Evolutionary conservation across 2,797 vertebrate genomes (phyloP).

Genomic region (Tokudaia muenninki): DNA sequence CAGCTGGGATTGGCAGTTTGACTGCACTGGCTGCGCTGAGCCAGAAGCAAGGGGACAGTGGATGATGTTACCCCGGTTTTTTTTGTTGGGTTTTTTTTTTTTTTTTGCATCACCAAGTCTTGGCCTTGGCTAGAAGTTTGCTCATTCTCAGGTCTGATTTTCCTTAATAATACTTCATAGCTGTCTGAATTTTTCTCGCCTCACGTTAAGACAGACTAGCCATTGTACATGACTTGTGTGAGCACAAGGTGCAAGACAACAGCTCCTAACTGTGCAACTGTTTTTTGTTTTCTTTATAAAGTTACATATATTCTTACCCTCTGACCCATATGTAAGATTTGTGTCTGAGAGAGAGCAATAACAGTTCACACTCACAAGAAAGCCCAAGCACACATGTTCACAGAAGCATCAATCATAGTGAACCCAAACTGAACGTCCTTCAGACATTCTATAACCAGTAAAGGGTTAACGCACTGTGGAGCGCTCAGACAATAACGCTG

Average conservation of each 20-base stretch:
- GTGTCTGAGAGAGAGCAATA: not conserved
- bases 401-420: not conserved
- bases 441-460: not conserved
- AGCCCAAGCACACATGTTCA: not conserved
- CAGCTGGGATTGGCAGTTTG: not conserved
- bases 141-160: not conserved
- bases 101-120: not conserved
- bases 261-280: not conserved
- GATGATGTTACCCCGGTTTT: not conserved
- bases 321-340: not conserved
- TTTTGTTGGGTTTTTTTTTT: not conserved
- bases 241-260: not conserved
- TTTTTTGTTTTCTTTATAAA: not conserved
- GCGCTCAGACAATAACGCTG: not conserved
- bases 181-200: not conserved
- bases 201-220: not conserved
- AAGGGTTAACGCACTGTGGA: not conserved
- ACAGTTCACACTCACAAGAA: not conserved
- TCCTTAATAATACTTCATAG: not conserved
- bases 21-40: not conserved
- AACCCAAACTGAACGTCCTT: not conserved
- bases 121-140: not conserved
- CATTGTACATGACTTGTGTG: accelerated
- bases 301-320: not conserved
- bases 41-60: not conserved